phyloP scores from a whole-genome alignment of 2,888 invertebrate genomes.

The Acronicta leporina region DNA sequence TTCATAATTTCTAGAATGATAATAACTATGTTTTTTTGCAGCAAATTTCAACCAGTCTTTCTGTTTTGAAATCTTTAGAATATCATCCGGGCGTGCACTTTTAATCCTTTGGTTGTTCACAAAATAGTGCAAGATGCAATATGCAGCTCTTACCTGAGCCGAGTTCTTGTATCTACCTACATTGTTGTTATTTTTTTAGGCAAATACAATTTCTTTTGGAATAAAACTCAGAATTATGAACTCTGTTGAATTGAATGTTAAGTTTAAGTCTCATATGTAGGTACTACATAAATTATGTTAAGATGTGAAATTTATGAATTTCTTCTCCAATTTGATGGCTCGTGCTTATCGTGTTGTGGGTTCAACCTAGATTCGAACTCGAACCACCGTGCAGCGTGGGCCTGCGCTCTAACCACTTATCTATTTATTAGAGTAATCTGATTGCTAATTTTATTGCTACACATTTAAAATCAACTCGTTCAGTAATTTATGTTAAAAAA shows the following conservation, averaged over 20 bases:
- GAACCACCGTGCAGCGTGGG: too few species aligned
- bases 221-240: neutral
- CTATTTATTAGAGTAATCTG: too few species aligned
- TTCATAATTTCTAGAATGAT: slow-evolving; percentile 4
- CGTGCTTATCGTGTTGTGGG: too few species aligned
- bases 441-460: too few species aligned
- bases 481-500: slow-evolving; percentile 30
- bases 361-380: too few species aligned
- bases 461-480: slow-evolving; percentile 13
- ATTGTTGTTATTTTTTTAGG: slow-evolving; percentile 6
- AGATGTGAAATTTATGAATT: too few species aligned
- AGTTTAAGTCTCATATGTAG: neutral
- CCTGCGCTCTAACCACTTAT: too few species aligned
- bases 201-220: slow-evolving; percentile 13
- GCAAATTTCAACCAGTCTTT: neutral
- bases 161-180: slow-evolving; percentile 12
- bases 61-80: slow-evolving; percentile 28
- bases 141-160: slow-evolving; percentile 16
- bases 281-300: neutral
- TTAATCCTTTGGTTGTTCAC: slow-evolving; percentile 29
- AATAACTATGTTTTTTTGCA: slow-evolving; percentile 11
- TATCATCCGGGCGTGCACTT: slow-evolving; percentile 18
- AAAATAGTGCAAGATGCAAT: slow-evolving; percentile 39
- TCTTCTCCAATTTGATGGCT: too few species aligned
- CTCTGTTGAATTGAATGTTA: slow-evolving; percentile 6